A percentile compares a stretch with the other conserved stretches of the same genome.
Evolutionary conservation across 2,888 invertebrate species (phyloP).

Genomic region (Coenonympha glycerion): DNA sequence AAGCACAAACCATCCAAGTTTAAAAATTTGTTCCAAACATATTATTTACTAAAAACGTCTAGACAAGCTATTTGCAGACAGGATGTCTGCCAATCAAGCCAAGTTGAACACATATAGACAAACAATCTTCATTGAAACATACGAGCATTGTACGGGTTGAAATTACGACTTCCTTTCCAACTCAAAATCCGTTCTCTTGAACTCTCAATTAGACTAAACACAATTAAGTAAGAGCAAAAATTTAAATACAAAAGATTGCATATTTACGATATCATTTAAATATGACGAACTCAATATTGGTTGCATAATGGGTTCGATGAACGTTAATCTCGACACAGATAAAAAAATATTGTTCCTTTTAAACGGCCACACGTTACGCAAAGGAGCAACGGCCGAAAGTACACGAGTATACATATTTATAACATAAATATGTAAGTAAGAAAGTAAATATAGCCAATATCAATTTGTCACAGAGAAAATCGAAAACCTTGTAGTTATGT

Average conservation of each 20-base stretch:
- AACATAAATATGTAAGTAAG: conserved; percentile 45
- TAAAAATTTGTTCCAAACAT: conserved; percentile 10
- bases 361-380: conserved; percentile 37
- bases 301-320: conserved; percentile 29
- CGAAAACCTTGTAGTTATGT: conserved; percentile 33
- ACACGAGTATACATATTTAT: too few relatives aligned
- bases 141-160: conserved; percentile 19
- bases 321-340: conserved; percentile 29
- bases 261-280: neutral
- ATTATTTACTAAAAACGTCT: conserved; percentile 14
- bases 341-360: conserved; percentile 18
- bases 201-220: neutral
- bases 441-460: conserved; percentile 44
- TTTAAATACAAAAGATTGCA: neutral
- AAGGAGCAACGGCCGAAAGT: conserved; percentile 49
- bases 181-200: neutral
- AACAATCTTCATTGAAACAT: conserved; percentile 17
- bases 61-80: conserved; percentile 24
- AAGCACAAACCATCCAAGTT: neutral
- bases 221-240: neutral
- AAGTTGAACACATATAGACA: conserved; percentile 19
- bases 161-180: conserved; percentile 13
- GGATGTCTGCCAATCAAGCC: conserved; percentile 23
- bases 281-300: neutral
- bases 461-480: conserved; percentile 41